Conservation (phyloP, 1,140 invertebrate species). For the Battus philenor region DNA sequence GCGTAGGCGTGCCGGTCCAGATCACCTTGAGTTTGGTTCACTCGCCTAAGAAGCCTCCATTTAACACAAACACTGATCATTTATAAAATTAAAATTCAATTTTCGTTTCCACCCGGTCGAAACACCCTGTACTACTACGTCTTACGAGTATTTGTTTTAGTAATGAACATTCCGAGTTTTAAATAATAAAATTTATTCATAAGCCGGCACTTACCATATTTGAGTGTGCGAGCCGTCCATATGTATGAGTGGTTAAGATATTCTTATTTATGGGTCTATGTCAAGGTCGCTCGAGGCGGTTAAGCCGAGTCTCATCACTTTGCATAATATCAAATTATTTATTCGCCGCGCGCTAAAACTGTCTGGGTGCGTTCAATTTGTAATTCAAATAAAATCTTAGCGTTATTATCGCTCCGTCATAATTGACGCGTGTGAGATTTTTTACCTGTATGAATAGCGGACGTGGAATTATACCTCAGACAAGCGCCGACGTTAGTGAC, state of each 20-base stretch:
- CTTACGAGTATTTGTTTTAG: constrained; percentile 73
- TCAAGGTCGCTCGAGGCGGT: constrained; percentile 56
- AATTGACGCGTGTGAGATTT: constrained; percentile 53
- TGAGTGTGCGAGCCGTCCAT: constrained; percentile 67
- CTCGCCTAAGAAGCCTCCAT: background rate
- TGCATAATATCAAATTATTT: constrained; percentile 75
- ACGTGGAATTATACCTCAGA: constrained; percentile 4
- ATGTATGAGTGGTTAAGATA: constrained; percentile 73
- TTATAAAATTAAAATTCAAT: too few relatives aligned
- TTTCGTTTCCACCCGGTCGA: constrained; percentile 21
- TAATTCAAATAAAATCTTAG: constrained; percentile 70
- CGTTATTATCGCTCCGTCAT: constrained; percentile 50
- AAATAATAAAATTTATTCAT: constrained; percentile 76
- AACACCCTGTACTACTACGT: constrained; percentile 69
- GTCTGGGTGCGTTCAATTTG: constrained; percentile 67
- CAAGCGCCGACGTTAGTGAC: constrained; percentile 17
- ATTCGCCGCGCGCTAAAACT: constrained; percentile 67
- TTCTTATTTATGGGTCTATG: constrained; percentile 71
- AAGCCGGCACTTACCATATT: constrained; percentile 71
- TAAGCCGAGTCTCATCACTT: constrained; percentile 60
- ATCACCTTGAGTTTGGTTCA: constrained; percentile 48
- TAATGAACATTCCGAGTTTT: constrained; percentile 73
- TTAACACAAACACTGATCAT: constrained; percentile 6
- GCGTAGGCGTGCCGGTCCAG: constrained; percentile 56
- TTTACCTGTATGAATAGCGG: constrained; percentile 38